phyloP scores from a whole-genome alignment of 1,140 invertebrate species.

The Lasioglossum albipes region DNA sequence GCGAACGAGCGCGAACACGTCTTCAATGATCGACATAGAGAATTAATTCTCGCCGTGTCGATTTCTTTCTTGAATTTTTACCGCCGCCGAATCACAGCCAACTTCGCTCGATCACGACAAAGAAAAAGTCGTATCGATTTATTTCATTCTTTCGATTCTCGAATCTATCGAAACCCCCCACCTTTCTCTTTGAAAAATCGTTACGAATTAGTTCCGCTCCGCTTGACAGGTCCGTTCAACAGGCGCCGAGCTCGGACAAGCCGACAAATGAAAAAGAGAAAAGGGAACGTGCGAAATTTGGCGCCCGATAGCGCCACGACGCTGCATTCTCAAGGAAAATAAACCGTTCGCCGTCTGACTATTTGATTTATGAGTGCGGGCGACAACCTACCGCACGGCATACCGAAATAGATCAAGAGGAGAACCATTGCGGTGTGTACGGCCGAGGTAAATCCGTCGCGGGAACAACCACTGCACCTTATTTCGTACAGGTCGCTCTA shows the following conservation, averaged over 20 bases:
- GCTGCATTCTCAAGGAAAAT: constrained; percentile 48
- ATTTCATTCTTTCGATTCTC: not conserved
- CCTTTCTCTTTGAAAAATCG: not conserved
- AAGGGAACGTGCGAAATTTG: constrained; percentile 41
- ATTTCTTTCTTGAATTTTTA: constrained; percentile 12
- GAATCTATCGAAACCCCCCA: not conserved
- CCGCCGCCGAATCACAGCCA: not conserved
- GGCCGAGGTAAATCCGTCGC: constrained; percentile 49
- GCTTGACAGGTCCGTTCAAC: not conserved
- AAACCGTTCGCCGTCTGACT: constrained; percentile 46
- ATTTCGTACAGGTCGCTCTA: constrained; percentile 32
- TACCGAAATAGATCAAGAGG: constrained; percentile 61
- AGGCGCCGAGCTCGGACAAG: not conserved
- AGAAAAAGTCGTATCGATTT: not conserved
- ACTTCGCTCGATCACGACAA: not conserved
- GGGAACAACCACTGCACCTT: constrained; percentile 49
- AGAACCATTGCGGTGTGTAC: constrained; percentile 48
- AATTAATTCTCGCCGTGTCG: not conserved
- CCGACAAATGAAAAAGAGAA: not conserved
- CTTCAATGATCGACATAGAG: constrained; percentile 32
- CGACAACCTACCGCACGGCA: constrained; percentile 69
- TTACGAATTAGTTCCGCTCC: not conserved
- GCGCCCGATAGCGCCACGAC: constrained; percentile 42
- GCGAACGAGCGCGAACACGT: constrained; percentile 18
- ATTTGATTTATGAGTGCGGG: constrained; percentile 66